Evolutionary conservation across 2,888 invertebrate species (phyloP), one percentile per base, ranked within the genome.

Genomic region (Heterodera filipjevi): DNA sequence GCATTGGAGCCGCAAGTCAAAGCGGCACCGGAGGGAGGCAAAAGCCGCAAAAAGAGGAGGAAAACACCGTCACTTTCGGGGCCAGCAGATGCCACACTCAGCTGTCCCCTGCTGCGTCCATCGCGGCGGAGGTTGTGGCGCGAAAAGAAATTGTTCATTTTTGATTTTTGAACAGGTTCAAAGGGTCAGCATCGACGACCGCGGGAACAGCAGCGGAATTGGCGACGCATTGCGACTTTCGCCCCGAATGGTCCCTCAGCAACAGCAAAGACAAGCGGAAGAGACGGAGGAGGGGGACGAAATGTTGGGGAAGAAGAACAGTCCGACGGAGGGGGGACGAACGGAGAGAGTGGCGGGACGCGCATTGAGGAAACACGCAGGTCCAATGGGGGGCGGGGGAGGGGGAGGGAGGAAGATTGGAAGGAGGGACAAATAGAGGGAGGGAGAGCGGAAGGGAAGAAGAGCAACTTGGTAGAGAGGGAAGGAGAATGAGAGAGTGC

Each of bases 161-260:
- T 22, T 22, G 35, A 39, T 12, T 64, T 32, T 64, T 19, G n/a
- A 8, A 19, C 39, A 75, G 75, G 75, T 75, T 22, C 75, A 75
- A 35, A 12, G 75, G 75, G 75, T 75, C 33, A 59, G 59, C 46
- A 75, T 75, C 68, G 75, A 75, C 44, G 75, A 75, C 46, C 66
- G 46, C 35, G 66, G 59, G 22, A n/a, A 27, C 59, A 39, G 39
- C 39, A 39, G 39, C 39, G 39, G 5, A 3, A 10, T 59, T 59
- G 59, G 59, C 59, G 59, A 27, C 59, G 12, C 27, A 27, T n/a
- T 59, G 5, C 59, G 27, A n/a, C 27, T 59, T 59, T 59, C 59
- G 19, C 59, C 59, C n/a, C 59, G 22, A 27, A 59, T 59, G 59
- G 59, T n/a, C 27, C n/a, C 22, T 59, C 59, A 59, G 59, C 59